Percentiles rank a stretch among this genome's conserved stretches.
Conservation (phyloP, 2,797 vertebrate genomes). For the Acrossocheilus wenchowensis region DNA sequence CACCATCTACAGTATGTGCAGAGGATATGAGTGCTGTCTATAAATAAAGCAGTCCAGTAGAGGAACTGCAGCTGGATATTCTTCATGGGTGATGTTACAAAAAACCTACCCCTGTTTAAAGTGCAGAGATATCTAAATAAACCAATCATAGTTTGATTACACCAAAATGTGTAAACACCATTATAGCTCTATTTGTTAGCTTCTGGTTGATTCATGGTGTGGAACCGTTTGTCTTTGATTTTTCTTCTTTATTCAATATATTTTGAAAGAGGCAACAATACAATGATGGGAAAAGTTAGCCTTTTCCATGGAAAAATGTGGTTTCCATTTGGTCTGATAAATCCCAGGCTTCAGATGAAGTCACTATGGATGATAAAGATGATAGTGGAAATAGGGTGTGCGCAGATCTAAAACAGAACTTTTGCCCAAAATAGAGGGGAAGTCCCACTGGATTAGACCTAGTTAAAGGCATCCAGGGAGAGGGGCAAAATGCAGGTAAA, state of each 20-base stretch:
- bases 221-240: background rate
- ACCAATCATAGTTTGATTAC: background rate
- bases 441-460: constrained; percentile 56
- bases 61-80: constrained; percentile 18
- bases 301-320: constrained; percentile 6
- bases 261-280: background rate
- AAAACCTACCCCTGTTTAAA: background rate
- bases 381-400: constrained; percentile 49
- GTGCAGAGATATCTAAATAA: background rate
- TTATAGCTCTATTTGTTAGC: background rate
- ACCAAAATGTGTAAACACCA: background rate
- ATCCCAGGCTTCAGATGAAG: constrained; percentile 6
- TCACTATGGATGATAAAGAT: constrained; percentile 10
- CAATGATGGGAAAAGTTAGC: constrained; percentile 2
- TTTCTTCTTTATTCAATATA: background rate
- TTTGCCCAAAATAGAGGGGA: constrained; percentile 49
- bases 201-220: background rate
- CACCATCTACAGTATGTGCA: background rate
- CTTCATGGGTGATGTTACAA: background rate
- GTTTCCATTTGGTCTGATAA: constrained; percentile 3
- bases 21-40: background rate
- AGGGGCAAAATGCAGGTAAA: constrained; percentile 39
- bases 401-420: constrained; percentile 52
- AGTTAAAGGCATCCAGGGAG: constrained; percentile 51
- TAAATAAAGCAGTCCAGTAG: constrained; percentile 4